Percentiles rank a stretch among this genome's conserved stretches.
phyloP scores from a whole-genome alignment of 2,888 invertebrate genomes.

The Thysanoteuthis rhombus region DNA sequence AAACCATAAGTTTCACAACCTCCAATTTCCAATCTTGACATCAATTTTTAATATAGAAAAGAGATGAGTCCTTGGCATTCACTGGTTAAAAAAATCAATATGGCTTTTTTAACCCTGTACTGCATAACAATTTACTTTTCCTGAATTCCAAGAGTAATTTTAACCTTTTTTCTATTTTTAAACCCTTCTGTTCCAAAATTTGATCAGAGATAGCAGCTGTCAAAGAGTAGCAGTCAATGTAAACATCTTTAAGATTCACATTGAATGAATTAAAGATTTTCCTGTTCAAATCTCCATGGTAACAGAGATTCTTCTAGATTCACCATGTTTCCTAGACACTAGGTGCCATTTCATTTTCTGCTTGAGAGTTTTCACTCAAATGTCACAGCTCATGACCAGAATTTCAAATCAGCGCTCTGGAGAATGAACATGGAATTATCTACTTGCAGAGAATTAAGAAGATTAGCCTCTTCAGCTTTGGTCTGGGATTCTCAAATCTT shows the following conservation, averaged over 20 bases:
- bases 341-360: neutral
- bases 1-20: too few relatives aligned
- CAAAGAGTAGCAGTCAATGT: neutral
- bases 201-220: neutral
- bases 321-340: neutral
- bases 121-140: neutral
- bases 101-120: neutral
- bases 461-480: neutral
- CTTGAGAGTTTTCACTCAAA: neutral
- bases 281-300: neutral
- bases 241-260: neutral
- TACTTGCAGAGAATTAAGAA: neutral
- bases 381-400: neutral
- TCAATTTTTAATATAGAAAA: too few relatives aligned
- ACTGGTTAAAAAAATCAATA: too few relatives aligned
- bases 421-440: neutral
- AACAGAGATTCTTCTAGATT: neutral
- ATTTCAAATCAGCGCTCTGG: neutral
- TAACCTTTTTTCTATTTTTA: neutral
- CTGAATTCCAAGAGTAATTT: neutral
- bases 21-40: too few relatives aligned
- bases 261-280: neutral
- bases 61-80: too few relatives aligned
- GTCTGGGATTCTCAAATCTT: neutral
- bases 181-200: neutral